phyloP scores from a whole-genome alignment of 2,113 vertebrate genomes.

The Leucosticte australis region DNA sequence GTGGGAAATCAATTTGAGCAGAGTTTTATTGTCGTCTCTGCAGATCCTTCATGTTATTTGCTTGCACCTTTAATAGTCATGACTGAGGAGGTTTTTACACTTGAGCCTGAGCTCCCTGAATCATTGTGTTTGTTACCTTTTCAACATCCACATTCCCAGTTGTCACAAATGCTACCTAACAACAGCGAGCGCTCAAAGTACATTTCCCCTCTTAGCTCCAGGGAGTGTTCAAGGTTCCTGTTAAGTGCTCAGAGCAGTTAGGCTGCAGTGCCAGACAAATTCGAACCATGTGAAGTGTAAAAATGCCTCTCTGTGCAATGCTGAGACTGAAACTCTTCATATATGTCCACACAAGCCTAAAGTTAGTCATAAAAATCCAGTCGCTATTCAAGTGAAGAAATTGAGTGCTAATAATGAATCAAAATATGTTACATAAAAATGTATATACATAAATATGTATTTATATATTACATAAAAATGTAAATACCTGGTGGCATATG shows the following conservation, averaged over 20 bases:
- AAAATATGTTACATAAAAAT: background rate
- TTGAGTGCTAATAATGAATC: background rate
- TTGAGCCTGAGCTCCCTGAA: conserved; percentile 30
- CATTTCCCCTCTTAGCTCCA: conserved; percentile 9
- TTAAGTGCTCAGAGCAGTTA: background rate
- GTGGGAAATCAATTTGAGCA: conserved; percentile 54
- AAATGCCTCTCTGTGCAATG: background rate
- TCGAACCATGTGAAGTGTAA: background rate
- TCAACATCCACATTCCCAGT: conserved; percentile 41
- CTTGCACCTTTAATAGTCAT: conserved; percentile 46
- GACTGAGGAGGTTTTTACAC: conserved; percentile 40
- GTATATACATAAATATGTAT: background rate
- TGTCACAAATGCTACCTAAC: conserved; percentile 34
- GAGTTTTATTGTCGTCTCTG: conserved; percentile 25
- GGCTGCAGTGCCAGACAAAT: background rate
- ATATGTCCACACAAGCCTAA: background rate
- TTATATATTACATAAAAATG: background rate
- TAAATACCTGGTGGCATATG: fast-evolving
- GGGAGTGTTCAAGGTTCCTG: background rate
- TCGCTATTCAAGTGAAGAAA: background rate
- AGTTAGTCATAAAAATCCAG: background rate
- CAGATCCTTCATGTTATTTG: conserved; percentile 39
- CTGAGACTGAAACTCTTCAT: background rate
- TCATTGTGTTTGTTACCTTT: conserved; percentile 43
- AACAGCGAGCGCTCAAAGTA: background rate